Evolutionary conservation across 1,140 invertebrate species (phyloP).

Genomic region (Heliconius eleuchia): DNA sequence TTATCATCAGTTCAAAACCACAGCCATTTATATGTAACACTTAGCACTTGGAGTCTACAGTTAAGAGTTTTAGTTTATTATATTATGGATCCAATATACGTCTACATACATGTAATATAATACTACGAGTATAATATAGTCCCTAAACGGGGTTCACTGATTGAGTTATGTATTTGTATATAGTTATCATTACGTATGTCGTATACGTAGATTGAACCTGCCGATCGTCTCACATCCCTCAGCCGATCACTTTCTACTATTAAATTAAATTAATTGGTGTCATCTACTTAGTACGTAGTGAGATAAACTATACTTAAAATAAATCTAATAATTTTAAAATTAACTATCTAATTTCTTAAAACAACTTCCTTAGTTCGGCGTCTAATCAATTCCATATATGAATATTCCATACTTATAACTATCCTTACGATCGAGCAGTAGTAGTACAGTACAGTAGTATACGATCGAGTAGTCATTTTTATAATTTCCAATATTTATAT

Average conservation of each 20-base stretch:
- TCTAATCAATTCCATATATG: constrained; percentile 56
- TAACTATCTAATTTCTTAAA: constrained; percentile 43
- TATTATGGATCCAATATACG: constrained; percentile 31
- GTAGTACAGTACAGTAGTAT: too few relatives aligned
- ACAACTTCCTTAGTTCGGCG: constrained; percentile 34
- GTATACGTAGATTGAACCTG: constrained; percentile 48
- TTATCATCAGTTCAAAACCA: constrained; percentile 76
- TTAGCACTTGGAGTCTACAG: constrained; percentile 72
- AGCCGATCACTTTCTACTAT: constrained; percentile 32
- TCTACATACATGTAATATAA: constrained; percentile 32
- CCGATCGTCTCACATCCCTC: constrained; percentile 33
- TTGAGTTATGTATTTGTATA: constrained; percentile 30
- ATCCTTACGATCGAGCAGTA: constrained; percentile 25
- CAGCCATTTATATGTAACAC: constrained; percentile 76
- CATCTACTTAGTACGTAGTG: constrained; percentile 38
- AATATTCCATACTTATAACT: constrained; percentile 24
- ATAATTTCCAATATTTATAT: constrained; percentile 3
- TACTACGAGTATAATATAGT: constrained; percentile 28
- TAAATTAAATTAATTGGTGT: constrained; percentile 45
- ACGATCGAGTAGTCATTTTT: constrained; percentile 23
- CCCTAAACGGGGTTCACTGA: constrained; percentile 29
- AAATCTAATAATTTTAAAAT: constrained; percentile 38
- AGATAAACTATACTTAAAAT: constrained; percentile 35
- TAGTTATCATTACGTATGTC: constrained; percentile 37
- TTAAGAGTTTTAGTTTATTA: constrained; percentile 48